Conservation (phyloP, 2,113 vertebrate species). For the Corvus cornix region DNA sequence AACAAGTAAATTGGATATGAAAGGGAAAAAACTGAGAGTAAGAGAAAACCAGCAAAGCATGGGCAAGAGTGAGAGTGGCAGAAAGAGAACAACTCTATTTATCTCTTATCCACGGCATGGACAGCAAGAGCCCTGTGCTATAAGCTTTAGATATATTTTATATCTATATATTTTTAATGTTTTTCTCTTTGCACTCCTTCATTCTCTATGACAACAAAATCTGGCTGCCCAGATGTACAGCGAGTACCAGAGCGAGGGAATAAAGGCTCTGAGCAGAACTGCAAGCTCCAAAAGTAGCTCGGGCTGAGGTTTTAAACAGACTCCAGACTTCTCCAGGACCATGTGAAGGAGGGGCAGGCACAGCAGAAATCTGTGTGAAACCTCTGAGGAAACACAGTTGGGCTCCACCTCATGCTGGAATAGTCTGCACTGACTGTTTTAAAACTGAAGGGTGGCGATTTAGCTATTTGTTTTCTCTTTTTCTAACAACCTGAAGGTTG, state of each 20-base stretch:
- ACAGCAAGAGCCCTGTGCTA: not conserved
- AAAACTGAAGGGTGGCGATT: not conserved
- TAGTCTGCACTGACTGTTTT: not conserved
- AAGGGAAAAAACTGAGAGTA: not conserved
- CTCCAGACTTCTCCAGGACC: not conserved
- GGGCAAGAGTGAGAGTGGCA: not conserved
- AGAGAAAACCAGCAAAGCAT: not conserved
- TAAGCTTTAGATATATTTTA: rapidly evolving
- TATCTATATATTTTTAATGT: not conserved
- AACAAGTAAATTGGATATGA: not conserved
- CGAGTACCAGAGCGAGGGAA: not conserved
- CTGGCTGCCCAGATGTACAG: not conserved
- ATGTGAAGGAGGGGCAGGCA: not conserved
- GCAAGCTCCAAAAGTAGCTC: not conserved
- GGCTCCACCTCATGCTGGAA: not conserved
- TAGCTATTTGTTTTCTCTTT: not conserved
- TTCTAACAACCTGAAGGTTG: not conserved
- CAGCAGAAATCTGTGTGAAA: not conserved
- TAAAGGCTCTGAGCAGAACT: not conserved
- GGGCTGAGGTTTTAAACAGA: not conserved
- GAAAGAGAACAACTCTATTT: not conserved
- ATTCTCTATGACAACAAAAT: not conserved
- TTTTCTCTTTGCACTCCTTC: not conserved
- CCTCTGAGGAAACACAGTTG: not conserved
- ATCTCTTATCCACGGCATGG: not conserved